phyloP scores from a whole-genome alignment of 2,888 invertebrate species.

The Drosophila bunnanda region DNA sequence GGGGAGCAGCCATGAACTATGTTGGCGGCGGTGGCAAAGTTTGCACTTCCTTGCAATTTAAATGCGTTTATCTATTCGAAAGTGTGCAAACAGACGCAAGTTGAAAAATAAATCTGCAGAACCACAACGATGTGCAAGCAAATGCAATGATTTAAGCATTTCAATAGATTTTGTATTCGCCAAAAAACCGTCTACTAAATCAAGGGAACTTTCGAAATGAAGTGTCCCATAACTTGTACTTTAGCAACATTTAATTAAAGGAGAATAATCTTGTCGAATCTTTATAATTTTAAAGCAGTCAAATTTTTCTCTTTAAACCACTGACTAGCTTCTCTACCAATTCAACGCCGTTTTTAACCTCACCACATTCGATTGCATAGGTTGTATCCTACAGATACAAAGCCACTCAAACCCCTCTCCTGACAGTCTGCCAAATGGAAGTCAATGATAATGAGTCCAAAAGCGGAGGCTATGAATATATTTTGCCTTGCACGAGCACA shows the following conservation, averaged over 20 bases:
- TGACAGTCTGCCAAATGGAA: conserved; percentile 34
- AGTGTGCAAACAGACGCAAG: conserved; percentile 49
- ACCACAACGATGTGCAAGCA: conserved; percentile 7
- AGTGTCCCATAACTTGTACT: no score
- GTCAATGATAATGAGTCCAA: conserved; percentile 64
- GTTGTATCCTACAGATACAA: neutral
- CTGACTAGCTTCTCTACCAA: neutral
- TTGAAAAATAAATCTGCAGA: conserved; percentile 26
- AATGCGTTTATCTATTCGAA: conserved; percentile 70
- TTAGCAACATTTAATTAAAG: neutral
- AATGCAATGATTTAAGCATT: conserved; percentile 24
- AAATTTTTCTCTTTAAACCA: neutral
- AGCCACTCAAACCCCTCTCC: neutral
- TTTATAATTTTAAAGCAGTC: neutral
- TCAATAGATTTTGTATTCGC: neutral
- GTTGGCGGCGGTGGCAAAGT: conserved; percentile 58
- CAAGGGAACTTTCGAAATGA: no score
- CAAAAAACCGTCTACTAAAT: neutral
- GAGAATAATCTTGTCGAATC: neutral
- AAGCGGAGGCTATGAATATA: conserved; percentile 67
- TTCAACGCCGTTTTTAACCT: neutral
- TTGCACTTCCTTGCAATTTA: conserved; percentile 64
- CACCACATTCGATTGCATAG: neutral
- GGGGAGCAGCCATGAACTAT: conserved; percentile 42
- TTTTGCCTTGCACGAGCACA: conserved; percentile 42